Percentiles rank a stretch among this genome's conserved stretches.
These are phyloP conservation scores for Seladonia tumulorum DNA, from an alignment of 2,888 invertebrate genomes.

Conservation along the genomic window DNA sequence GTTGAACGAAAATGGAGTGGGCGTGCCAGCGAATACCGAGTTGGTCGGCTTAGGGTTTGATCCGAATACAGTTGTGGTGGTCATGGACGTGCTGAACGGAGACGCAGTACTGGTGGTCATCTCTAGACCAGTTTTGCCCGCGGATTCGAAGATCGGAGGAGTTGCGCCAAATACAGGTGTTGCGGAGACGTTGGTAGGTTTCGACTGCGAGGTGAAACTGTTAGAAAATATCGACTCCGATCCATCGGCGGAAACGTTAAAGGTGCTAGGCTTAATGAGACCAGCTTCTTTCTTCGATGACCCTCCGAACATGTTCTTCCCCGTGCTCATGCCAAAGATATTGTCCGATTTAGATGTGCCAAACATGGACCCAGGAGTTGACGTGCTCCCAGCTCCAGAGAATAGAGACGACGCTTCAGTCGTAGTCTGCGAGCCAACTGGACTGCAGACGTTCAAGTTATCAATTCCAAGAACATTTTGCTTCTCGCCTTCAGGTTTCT, in stretches of 20 bases:
- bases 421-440: conserved; percentile 44
- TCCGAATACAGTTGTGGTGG: conserved; percentile 15
- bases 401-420: conserved; percentile 24
- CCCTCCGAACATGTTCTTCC: conserved; percentile 63
- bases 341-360: conserved; percentile 40
- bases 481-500: conserved; percentile 16
- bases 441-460: conserved; percentile 74
- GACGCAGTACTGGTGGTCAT: conserved; percentile 21
- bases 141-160: conserved; percentile 30
- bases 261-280: conserved; percentile 46
- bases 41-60: conserved; percentile 22
- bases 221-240: conserved; percentile 61
- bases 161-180: conserved; percentile 15
- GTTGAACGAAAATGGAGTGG: conserved; percentile 50
- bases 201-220: conserved; percentile 26
- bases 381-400: conserved; percentile 42
- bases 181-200: conserved; percentile 35
- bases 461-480: conserved; percentile 56
- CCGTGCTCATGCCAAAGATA: conserved; percentile 44
- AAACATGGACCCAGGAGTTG: conserved; percentile 59
- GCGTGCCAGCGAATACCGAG: conserved; percentile 33
- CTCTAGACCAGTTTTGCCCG: conserved; percentile 14
- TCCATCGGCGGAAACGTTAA: conserved; percentile 26
- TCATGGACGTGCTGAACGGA: background rate
- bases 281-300: conserved; percentile 23